Base-by-base conservation (phyloP, 2,797 vertebrate genomes). In the Erpetoichthys calabaricus region DNA sequence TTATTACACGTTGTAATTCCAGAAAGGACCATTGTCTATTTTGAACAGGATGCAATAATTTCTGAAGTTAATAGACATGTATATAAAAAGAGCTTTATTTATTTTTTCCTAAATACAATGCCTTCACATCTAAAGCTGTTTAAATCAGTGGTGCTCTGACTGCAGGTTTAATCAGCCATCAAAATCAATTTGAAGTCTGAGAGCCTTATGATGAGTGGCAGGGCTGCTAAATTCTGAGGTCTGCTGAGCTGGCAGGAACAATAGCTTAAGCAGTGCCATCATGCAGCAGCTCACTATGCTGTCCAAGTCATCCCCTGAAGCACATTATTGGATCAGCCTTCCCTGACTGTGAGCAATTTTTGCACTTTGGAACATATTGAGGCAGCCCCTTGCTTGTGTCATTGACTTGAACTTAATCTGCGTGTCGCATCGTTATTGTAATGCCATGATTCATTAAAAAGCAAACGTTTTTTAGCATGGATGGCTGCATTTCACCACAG, bases 381-480 rank as follows among this genome's bases (percentile, higher is more conserved):
- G 78, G 60, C 54, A 57, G 76, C 70, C 67, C 66, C 52, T 41
- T n/a, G 71, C 71, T 75, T 63, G 68, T 61, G 59, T 57, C 68
- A 87, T 88, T 80, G 86, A 87, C 91, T 84, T 74, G 72, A 75
- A 78, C 76, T 76, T 83, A 85, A 87, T 81, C 79, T 77, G 67
- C 59, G 56, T 72, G 65, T 64, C 74, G 71, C 67, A 77, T 81
- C 70, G 80, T 75, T 73, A 73, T 79, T 78, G 73, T 83, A 78
- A 80, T 76, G 80, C 74, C 61, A 60, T 82, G 84, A 91, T 88
- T 92, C 86, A 90, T 91, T 91, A 85, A 81, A 89, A 86, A 87
- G 79, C 75, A 88, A 89, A 86, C 78, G 73, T 63, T 88, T 87
- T 89, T 87, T 81, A 82, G 74, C 77, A 78, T 68, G 75, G 70